Percentiles rank a stretch among this genome's conserved stretches.
Conservation (phyloP, 1,140 invertebrate genomes). For the Solenopsis fugax region DNA sequence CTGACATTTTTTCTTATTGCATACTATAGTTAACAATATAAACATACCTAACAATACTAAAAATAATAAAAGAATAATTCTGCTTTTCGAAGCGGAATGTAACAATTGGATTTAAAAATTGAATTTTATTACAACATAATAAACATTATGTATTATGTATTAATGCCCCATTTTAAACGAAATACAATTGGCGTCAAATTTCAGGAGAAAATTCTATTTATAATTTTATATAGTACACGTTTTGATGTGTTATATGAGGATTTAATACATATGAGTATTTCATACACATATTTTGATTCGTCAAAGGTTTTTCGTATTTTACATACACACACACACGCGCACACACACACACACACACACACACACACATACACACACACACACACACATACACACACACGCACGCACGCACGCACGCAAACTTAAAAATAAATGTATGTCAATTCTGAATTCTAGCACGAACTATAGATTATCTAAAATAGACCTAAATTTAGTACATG, state of each 20-base stretch:
- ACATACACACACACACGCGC: too few species aligned
- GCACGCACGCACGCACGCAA: neutral
- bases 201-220: neutral
- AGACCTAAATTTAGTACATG: neutral
- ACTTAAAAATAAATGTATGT: neutral
- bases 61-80: neutral
- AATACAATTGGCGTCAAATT: neutral
- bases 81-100: neutral
- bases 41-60: neutral
- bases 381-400: too few species aligned
- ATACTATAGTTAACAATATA: too few species aligned
- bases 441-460: neutral
- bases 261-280: too few species aligned
- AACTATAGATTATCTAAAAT: neutral
- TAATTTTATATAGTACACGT: neutral
- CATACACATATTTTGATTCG: too few species aligned
- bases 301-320: neutral
- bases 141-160: neutral
- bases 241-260: neutral
- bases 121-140: neutral
- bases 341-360: too few species aligned
- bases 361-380: too few species aligned
- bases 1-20: neutral
- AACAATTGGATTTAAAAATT: slow-evolving; percentile 4
- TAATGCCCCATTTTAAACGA: neutral